Percentiles rank a stretch among this genome's conserved stretches.
phyloP scores from a whole-genome alignment of 1,140 invertebrate genomes.

The Polypedilum pembai region DNA sequence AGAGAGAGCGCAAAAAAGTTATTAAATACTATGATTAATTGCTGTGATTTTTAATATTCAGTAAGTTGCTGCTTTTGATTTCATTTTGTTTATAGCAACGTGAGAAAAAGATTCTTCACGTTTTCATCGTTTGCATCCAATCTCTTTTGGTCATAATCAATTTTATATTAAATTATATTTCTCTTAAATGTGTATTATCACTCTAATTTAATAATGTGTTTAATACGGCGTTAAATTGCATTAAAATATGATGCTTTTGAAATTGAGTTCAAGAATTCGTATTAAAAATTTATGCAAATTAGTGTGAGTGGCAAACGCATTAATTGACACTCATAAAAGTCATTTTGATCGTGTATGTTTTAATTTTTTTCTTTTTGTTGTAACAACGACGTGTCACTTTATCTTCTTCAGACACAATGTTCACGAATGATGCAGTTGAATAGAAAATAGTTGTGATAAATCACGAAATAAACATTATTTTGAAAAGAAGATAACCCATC shows the following conservation, averaged over 20 bases:
- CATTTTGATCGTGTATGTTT: too few species aligned
- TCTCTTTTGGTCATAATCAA: neutral
- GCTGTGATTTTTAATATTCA: neutral
- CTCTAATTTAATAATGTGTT: neutral
- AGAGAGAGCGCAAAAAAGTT: too few species aligned
- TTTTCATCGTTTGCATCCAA: neutral
- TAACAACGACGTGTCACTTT: too few species aligned
- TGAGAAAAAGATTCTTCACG: slow-evolving; percentile 3
- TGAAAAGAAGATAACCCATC: too few species aligned
- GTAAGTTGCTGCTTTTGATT: too few species aligned
- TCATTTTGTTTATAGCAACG: neutral
- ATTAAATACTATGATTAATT: slow-evolving; percentile 4
- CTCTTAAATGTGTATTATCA: neutral
- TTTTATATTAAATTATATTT: neutral
- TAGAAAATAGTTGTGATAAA: too few species aligned
- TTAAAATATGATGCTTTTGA: neutral
- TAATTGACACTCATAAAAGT: too few species aligned
- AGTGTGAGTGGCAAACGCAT: neutral
- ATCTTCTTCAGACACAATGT: too few species aligned
- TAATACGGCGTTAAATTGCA: neutral
- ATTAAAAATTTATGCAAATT: neutral
- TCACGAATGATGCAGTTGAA: too few species aligned
- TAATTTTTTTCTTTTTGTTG: too few species aligned
- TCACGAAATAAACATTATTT: too few species aligned
- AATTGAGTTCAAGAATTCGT: slow-evolving; percentile 12